Conservation (phyloP, 1,140 invertebrate genomes). For the Drosophila nebulosa region DNA sequence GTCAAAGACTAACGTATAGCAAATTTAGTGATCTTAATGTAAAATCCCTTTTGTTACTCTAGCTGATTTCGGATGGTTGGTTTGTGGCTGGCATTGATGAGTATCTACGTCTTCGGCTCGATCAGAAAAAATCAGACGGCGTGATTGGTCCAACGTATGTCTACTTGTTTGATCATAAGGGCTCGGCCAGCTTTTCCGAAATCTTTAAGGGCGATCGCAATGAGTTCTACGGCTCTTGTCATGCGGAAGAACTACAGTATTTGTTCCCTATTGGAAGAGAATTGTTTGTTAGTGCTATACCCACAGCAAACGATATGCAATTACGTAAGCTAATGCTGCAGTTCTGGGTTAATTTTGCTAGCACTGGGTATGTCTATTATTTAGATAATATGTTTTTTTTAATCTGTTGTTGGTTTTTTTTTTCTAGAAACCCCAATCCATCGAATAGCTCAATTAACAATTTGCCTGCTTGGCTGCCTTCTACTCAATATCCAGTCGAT, state of each 20-base stretch:
- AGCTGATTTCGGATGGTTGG: slow-evolving; percentile 88
- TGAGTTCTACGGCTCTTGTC: slow-evolving; percentile 86
- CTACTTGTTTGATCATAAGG: slow-evolving; percentile 86
- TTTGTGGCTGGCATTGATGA: slow-evolving; percentile 84
- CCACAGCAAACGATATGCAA: slow-evolving; percentile 81
- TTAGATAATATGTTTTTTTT: no score
- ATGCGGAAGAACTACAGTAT: slow-evolving; percentile 88
- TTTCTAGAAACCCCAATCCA: slow-evolving; percentile 82
- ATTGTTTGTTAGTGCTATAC: slow-evolving; percentile 82
- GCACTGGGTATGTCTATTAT: slow-evolving; percentile 82
- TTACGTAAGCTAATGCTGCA: slow-evolving; percentile 83
- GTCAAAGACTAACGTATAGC: slow-evolving; percentile 30
- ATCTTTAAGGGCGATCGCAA: slow-evolving; percentile 84
- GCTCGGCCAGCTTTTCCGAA: slow-evolving; percentile 85
- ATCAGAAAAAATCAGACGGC: slow-evolving; percentile 72
- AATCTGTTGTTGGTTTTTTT: neutral
- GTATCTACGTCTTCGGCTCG: slow-evolving; percentile 82
- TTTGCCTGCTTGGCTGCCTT: slow-evolving; percentile 81
- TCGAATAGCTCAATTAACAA: slow-evolving; percentile 45
- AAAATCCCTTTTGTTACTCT: neutral
- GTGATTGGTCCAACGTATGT: slow-evolving; percentile 83
- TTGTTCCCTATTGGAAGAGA: slow-evolving; percentile 85
- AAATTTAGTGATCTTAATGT: neutral
- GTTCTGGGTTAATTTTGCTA: slow-evolving; percentile 88
- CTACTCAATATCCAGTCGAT: slow-evolving; percentile 77